These are phyloP conservation scores for Coluber constrictor DNA, from an alignment of 2,797 vertebrate species.

Conservation along the genomic window DNA sequence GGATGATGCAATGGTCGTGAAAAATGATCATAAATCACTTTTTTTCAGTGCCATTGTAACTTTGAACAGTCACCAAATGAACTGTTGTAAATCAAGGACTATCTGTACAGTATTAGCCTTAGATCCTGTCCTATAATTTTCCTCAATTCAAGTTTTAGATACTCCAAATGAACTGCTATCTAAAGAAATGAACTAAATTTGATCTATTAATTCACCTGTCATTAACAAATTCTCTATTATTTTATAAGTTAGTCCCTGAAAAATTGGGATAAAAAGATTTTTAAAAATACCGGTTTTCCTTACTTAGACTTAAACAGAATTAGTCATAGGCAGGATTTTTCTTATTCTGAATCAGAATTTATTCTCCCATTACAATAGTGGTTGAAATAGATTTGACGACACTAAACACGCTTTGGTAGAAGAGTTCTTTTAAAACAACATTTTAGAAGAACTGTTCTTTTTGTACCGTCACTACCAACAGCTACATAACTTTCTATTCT, in stretches of 20 bases:
- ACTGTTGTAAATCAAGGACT: background rate
- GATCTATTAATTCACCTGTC: background rate
- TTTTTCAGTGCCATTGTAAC: background rate
- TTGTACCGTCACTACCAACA: background rate
- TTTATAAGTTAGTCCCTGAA: background rate
- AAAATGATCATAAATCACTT: background rate
- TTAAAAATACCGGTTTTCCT: background rate
- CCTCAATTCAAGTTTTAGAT: background rate
- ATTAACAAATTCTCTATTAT: background rate
- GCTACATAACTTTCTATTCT: constrained; percentile 3
- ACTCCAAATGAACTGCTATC: constrained; percentile 16
- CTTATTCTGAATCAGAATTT: rapidly evolving
- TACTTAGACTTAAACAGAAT: background rate
- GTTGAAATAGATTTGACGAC: background rate
- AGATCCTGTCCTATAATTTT: constrained; percentile 11
- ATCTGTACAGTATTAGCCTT: background rate
- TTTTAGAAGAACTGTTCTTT: background rate
- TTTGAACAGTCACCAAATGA: background rate
- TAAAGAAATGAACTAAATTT: background rate
- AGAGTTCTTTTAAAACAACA: constrained; percentile 6
- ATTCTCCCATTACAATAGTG: rapidly evolving
- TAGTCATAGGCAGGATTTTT: background rate
- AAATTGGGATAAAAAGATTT: background rate
- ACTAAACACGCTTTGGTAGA: background rate
- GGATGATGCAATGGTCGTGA: background rate